A percentile compares a stretch with the other conserved stretches of the same genome.
These are phyloP conservation scores for Ctenochaetus hawaiiensis DNA, from an alignment of 2,797 vertebrate species.

Conservation along the genomic window DNA sequence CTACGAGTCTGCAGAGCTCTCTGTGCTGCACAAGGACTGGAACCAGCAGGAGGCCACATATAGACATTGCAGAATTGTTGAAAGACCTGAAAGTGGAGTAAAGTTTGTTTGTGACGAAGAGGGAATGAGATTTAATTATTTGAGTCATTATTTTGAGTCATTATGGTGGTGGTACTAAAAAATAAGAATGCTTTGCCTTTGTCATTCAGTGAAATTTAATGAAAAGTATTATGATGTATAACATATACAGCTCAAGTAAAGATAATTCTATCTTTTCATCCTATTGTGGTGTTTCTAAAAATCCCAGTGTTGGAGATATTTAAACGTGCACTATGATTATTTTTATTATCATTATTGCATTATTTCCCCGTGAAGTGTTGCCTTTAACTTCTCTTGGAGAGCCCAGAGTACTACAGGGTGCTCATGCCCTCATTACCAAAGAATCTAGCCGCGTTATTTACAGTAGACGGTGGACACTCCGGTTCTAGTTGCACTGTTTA, in stretches of 20 bases:
- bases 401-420: conserved; percentile 27
- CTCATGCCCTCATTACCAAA: conserved; percentile 47
- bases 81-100: conserved; percentile 88
- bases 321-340: not conserved
- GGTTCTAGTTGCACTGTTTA: conserved; percentile 60
- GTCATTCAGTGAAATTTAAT: conserved; percentile 14
- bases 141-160: too few relatives aligned
- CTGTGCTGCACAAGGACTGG: conserved; percentile 77
- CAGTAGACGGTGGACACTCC: conserved; percentile 69
- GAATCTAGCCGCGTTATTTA: conserved; percentile 81
- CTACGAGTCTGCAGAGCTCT: conserved; percentile 84
- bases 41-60: conserved; percentile 79
- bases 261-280: conserved; percentile 15
- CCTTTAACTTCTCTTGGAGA: conserved; percentile 26
- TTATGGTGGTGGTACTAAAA: not conserved
- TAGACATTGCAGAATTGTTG: conserved; percentile 88
- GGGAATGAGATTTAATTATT: not conserved
- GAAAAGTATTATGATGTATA: conserved; percentile 2
- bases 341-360: not conserved
- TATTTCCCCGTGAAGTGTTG: conserved; percentile 7
- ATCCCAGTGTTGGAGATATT: not conserved
- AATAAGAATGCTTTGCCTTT: conserved; percentile 9
- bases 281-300: not conserved
- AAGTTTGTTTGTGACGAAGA: conserved; percentile 31
- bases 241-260: conserved; percentile 42